These are phyloP conservation scores for Cheilosia variabilis DNA, from an alignment of 2,888 invertebrate genomes.

Conservation along the genomic window DNA sequence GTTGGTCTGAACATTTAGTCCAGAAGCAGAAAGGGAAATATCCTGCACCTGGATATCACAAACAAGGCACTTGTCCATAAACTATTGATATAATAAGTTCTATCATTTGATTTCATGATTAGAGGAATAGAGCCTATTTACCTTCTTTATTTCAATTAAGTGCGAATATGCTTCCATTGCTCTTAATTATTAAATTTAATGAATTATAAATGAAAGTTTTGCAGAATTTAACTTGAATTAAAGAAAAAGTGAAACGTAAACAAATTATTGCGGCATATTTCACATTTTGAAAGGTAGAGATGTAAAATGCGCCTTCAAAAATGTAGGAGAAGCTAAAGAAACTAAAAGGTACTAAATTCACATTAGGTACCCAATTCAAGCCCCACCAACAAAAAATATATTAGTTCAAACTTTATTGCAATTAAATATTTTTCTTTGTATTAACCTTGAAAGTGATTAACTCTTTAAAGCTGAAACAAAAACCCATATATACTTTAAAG, in stretches of 20 bases:
- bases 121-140: conserved; percentile 6
- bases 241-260: conserved; percentile 63
- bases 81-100: conserved; percentile 29
- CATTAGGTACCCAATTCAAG: too few relatives aligned
- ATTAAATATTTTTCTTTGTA: too few relatives aligned
- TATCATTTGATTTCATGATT: background rate
- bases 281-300: conserved; percentile 1
- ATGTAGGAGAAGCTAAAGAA: too few relatives aligned
- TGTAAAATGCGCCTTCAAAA: too few relatives aligned
- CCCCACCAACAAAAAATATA: too few relatives aligned
- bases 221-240: conserved; percentile 4
- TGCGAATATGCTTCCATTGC: conserved; percentile 59
- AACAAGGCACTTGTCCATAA: conserved; percentile 65
- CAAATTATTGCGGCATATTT: conserved; percentile 62
- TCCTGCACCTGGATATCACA: conserved; percentile 65
- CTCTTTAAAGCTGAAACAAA: too few relatives aligned
- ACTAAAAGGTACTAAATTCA: too few relatives aligned
- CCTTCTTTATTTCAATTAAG: conserved; percentile 55
- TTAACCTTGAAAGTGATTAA: too few relatives aligned
- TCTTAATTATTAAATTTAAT: background rate
- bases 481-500: too few relatives aligned
- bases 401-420: too few relatives aligned
- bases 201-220: background rate
- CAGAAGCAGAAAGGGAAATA: conserved; percentile 30
- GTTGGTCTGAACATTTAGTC: conserved; percentile 54